Evolutionary conservation across 2,113 vertebrate species (phyloP).

Genomic region (Centrocercus urophasianus): DNA sequence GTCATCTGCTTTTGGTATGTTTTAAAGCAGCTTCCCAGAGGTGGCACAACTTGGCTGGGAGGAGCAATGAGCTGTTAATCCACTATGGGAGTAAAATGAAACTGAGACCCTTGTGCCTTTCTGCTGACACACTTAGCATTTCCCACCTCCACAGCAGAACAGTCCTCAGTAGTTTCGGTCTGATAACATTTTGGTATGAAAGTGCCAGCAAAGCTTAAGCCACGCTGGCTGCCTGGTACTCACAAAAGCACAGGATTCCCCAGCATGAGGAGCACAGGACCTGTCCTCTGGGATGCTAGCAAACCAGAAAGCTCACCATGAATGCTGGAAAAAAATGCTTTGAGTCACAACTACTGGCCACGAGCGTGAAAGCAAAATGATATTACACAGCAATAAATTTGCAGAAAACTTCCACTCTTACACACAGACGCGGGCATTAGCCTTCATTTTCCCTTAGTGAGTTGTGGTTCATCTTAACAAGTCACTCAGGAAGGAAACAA

Average conservation of each 20-base stretch:
- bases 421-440: not conserved
- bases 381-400: not conserved
- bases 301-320: not conserved
- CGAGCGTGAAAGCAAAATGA: not conserved
- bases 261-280: not conserved
- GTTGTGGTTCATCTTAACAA: rapidly evolving
- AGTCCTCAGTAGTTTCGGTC: not conserved
- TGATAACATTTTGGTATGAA: not conserved
- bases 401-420: not conserved
- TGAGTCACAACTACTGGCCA: not conserved
- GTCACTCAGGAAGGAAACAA: not conserved
- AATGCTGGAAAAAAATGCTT: not conserved
- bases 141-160: not conserved
- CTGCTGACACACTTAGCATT: not conserved
- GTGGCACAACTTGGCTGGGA: not conserved
- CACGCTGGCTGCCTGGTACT: not conserved
- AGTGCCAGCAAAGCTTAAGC: rapidly evolving
- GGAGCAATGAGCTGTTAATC: not conserved
- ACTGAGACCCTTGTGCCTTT: not conserved
- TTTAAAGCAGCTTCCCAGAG: not conserved
- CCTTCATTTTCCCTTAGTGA: not conserved
- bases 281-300: not conserved
- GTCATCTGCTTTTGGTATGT: not conserved
- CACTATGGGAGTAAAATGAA: not conserved
- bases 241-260: not conserved